These are phyloP conservation scores for Gymnobelideus leadbeateri DNA, from an alignment of 2,113 vertebrate species.

Conservation along the genomic window DNA sequence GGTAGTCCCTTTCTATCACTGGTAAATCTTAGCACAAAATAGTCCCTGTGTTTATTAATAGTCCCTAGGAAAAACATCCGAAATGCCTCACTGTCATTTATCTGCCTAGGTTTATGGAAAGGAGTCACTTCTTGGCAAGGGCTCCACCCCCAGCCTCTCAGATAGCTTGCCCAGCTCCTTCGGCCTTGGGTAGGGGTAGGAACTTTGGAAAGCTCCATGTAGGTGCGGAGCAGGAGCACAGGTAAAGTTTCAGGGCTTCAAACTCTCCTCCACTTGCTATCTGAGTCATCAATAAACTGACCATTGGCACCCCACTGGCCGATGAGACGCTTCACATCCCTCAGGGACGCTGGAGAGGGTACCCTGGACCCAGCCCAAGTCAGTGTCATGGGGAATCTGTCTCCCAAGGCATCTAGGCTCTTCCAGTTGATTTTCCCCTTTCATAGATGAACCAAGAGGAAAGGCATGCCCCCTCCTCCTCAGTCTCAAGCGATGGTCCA, in stretches of 20 bases:
- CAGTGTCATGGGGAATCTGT: neutral
- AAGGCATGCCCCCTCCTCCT: neutral
- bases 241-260: neutral
- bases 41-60: conserved; percentile 73
- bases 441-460: neutral
- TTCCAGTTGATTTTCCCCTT: neutral
- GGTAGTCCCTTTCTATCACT: conserved; percentile 66
- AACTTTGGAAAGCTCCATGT: neutral
- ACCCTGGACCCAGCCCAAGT: neutral
- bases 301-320: neutral
- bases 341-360: neutral
- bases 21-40: conserved; percentile 75
- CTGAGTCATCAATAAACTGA: neutral
- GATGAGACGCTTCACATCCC: neutral
- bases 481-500: conserved; percentile 10
- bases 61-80: conserved; percentile 75
- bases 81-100: neutral
- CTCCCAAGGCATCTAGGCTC: neutral
- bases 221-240: neutral
- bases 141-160: neutral
- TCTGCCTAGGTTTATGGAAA: neutral
- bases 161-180: neutral
- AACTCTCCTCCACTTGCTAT: neutral
- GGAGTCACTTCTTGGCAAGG: neutral
- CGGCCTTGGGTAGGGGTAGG: neutral